Percentiles rank a stretch among this genome's conserved stretches.
phyloP scores from a whole-genome alignment of 1,140 invertebrate species.

The Heliconius nattereri region DNA sequence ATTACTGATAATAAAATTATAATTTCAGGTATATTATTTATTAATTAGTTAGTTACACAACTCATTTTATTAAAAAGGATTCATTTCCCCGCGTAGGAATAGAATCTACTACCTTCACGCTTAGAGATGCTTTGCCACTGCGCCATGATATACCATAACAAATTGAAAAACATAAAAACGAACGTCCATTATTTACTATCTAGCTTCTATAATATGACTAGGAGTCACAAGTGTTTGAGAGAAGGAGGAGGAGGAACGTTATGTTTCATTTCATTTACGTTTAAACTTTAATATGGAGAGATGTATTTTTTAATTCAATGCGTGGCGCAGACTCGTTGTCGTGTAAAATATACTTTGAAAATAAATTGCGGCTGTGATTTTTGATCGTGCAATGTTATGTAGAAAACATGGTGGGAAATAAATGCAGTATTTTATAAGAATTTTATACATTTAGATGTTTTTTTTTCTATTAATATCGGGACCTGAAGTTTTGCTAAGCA shows the following conservation, averaged over 20 bases:
- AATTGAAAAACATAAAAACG: neutral
- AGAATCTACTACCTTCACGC: too few relatives aligned
- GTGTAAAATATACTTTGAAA: neutral
- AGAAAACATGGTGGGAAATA: neutral
- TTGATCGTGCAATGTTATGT: neutral
- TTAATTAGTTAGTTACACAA: too few relatives aligned
- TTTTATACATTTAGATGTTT: neutral
- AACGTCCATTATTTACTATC: neutral
- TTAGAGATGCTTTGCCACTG: too few relatives aligned
- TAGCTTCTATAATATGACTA: neutral
- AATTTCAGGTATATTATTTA: neutral
- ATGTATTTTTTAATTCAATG: conserved; percentile 12
- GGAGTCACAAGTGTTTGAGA: neutral
- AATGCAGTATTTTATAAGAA: neutral
- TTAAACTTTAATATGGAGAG: conserved; percentile 5
- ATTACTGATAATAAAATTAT: neutral
- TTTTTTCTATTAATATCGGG: neutral
- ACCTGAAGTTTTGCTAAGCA: too few relatives aligned
- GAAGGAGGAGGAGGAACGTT: neutral
- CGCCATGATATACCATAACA: neutral
- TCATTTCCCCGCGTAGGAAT: too few relatives aligned
- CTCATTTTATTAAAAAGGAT: too few relatives aligned
- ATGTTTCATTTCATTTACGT: neutral
- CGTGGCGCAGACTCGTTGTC: neutral
- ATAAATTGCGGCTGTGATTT: neutral